Evolutionary conservation across 1,140 invertebrate species (phyloP).

Genomic region (Chymomyza costata): DNA sequence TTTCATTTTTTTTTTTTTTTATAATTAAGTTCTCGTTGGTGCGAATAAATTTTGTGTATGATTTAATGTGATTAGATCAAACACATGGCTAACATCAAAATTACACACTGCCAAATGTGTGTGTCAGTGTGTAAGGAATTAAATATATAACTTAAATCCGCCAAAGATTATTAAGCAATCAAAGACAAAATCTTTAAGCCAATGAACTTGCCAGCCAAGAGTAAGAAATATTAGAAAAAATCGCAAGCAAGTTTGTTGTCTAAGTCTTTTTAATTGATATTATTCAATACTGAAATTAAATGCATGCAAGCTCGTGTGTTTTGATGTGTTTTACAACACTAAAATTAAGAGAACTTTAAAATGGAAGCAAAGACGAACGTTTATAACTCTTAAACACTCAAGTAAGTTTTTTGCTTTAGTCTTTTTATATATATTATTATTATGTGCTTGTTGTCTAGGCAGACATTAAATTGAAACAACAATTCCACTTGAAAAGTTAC

Average conservation of each 20-base stretch:
- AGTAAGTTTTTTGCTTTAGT: too few relatives aligned
- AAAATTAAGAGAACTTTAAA: too few relatives aligned
- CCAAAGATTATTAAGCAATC: slow-evolving; percentile 64
- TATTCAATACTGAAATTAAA: background rate
- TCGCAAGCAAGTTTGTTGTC: slow-evolving; percentile 18
- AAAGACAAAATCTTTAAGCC: slow-evolving; percentile 58
- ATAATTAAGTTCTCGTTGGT: slow-evolving; percentile 27
- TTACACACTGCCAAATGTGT: slow-evolving; percentile 25
- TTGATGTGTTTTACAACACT: too few relatives aligned
- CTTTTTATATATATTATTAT: too few relatives aligned
- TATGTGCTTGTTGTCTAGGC: too few relatives aligned
- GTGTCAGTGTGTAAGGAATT: slow-evolving; percentile 28
- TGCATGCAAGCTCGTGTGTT: too few relatives aligned
- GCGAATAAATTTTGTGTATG: slow-evolving; percentile 35
- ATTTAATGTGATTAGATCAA: slow-evolving; percentile 38
- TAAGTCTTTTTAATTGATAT: slow-evolving; percentile 26
- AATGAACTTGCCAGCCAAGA: slow-evolving; percentile 49
- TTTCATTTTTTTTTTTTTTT: background rate
- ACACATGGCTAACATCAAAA: slow-evolving; percentile 13
- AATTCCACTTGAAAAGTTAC: too few relatives aligned
- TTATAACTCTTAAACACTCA: too few relatives aligned
- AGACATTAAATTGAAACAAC: too few relatives aligned
- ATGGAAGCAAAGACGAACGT: background rate
- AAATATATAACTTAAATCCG: slow-evolving; percentile 43
- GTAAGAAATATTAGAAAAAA: slow-evolving; percentile 8